These are phyloP conservation scores for Cristatella mucedo DNA, from an alignment of 2,888 invertebrate genomes.

Conservation along the genomic window DNA sequence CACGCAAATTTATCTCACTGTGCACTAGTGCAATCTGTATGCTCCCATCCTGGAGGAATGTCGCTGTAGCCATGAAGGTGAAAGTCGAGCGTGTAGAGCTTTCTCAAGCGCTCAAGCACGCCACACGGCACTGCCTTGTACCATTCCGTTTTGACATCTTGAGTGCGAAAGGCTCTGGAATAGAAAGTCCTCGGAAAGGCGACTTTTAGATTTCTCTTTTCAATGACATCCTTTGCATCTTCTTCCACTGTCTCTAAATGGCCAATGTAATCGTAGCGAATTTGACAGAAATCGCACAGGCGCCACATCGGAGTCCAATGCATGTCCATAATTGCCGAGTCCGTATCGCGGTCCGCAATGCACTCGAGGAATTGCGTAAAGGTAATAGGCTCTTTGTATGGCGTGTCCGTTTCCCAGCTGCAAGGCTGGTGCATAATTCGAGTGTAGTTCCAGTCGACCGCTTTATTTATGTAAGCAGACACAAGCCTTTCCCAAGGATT, in stretches of 20 bases:
- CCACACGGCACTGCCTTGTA: neutral
- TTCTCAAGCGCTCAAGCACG: neutral
- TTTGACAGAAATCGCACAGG: conserved; percentile 2
- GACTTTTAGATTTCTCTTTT: too few relatives aligned
- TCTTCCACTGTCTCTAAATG: too few relatives aligned
- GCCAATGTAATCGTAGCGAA: neutral
- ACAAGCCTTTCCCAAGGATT: conserved; percentile 3
- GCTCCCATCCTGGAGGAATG: too few relatives aligned
- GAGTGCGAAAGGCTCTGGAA: neutral
- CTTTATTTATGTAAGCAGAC: conserved; percentile 3
- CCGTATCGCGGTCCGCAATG: neutral
- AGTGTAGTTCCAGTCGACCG: neutral
- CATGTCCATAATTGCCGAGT: too few relatives aligned
- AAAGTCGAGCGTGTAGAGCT: too few relatives aligned
- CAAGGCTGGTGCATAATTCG: neutral
- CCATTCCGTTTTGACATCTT: neutral
- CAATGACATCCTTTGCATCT: too few relatives aligned
- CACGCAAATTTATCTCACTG: too few relatives aligned
- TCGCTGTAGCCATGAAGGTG: too few relatives aligned
- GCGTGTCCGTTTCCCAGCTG: neutral
- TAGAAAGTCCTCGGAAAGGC: neutral
- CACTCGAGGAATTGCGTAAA: neutral
- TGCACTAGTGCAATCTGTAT: too few relatives aligned
- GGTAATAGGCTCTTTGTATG: conserved; percentile 3
- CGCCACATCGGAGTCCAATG: conserved; percentile 1